Percentiles rank a stretch among this genome's conserved stretches.
phyloP scores from a whole-genome alignment of 1,140 invertebrate genomes.

The Aphelenchoides fujianensis region DNA sequence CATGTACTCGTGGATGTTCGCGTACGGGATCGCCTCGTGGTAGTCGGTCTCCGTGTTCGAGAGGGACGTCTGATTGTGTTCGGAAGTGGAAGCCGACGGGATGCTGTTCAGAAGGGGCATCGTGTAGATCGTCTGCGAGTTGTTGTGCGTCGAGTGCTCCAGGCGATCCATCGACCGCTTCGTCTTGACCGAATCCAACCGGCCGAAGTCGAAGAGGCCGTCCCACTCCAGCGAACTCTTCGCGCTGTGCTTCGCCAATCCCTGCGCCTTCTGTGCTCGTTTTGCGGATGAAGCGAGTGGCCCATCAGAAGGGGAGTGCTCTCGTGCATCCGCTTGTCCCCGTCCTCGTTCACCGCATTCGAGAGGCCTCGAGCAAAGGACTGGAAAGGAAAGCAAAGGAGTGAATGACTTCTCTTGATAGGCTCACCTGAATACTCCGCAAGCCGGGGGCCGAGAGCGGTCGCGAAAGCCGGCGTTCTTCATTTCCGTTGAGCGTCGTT shows the following conservation, averaged over 20 bases:
- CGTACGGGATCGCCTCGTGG: constrained; percentile 6
- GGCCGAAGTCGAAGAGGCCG: neutral
- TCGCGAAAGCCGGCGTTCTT: neutral
- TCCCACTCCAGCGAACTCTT: neutral
- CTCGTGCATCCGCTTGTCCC: neutral
- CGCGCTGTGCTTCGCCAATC: neutral
- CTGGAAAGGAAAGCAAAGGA: neutral
- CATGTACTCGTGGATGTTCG: constrained; percentile 17
- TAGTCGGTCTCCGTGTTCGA: neutral
- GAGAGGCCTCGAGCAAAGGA: constrained; percentile 6
- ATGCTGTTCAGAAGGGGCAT: neutral
- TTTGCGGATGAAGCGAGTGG: neutral
- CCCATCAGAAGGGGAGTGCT: neutral
- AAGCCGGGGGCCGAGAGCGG: constrained; percentile 44
- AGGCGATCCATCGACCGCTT: neutral
- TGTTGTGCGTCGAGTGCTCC: neutral
- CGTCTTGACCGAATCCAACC: neutral
- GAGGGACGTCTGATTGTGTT: neutral
- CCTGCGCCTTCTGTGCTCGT: neutral
- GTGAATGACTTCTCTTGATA: neutral
- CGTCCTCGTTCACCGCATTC: neutral
- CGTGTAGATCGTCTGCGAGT: constrained; percentile 4
- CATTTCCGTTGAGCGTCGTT: neutral
- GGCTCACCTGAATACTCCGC: constrained; percentile 46
- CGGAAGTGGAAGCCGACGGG: neutral